Evolutionary conservation across 2,113 vertebrate genomes (phyloP).

Genomic region (Thymallus thymallus): DNA sequence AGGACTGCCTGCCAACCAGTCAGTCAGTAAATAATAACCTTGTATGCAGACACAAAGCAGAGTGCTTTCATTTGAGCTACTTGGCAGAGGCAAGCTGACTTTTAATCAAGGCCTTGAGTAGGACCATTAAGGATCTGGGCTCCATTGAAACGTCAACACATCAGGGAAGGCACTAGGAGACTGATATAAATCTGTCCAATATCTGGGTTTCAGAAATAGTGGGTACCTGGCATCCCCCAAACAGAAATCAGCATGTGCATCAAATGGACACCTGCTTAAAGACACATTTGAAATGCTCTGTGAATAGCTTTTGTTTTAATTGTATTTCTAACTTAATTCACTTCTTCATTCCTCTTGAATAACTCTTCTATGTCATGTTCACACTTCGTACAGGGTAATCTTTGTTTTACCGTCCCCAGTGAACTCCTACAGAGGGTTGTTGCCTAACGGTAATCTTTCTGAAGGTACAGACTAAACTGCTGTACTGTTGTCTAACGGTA

Average conservation of each 20-base stretch:
- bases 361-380: conserved; percentile 1
- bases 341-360: conserved; percentile 4
- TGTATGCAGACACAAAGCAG: conserved; percentile 13
- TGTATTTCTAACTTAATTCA: too few relatives aligned
- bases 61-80: neutral
- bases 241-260: neutral
- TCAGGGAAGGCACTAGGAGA: neutral
- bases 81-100: conserved; percentile 8
- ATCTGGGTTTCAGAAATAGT: neutral
- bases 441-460: too few relatives aligned
- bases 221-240: neutral
- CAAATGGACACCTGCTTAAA: neutral
- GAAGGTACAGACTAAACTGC: neutral
- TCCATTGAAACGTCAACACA: neutral
- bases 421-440: conserved; percentile 1
- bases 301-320: neutral
- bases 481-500: too few relatives aligned
- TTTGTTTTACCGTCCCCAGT: conserved; percentile 5
- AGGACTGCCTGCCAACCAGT: neutral
- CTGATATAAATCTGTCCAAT: neutral
- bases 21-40: conserved; percentile 27
- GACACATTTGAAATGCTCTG: neutral
- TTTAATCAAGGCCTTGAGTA: conserved; percentile 15
- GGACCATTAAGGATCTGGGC: neutral
- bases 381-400: conserved; percentile 10